Conservation (phyloP, 1,140 invertebrate species). For the Calosoma granatense region DNA sequence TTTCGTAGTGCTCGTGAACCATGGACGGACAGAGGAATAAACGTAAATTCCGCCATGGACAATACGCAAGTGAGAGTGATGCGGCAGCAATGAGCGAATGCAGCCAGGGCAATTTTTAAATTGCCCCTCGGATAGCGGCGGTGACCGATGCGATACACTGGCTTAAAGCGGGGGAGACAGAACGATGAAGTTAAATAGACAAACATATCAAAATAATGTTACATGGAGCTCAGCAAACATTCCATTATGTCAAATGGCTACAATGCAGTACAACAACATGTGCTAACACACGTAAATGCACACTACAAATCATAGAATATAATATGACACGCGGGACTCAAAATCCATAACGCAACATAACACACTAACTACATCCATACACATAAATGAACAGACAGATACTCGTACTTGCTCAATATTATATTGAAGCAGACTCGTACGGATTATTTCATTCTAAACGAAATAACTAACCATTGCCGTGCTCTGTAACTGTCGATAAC, state of each 20-base stretch:
- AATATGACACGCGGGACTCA: neutral
- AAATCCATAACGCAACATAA: too few species aligned
- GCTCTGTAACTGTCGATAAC: too few species aligned
- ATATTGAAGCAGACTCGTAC: too few species aligned
- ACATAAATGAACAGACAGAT: too few species aligned
- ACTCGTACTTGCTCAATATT: too few species aligned
- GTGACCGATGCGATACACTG: neutral
- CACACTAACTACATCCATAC: too few species aligned
- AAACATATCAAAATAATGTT: slow-evolving; percentile 9
- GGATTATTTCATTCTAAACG: too few species aligned
- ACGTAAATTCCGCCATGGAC: neutral
- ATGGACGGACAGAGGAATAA: neutral
- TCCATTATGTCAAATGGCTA: slow-evolving; percentile 1
- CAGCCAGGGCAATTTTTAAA: neutral
- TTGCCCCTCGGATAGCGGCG: neutral
- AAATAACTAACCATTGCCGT: too few species aligned
- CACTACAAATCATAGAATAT: neutral
- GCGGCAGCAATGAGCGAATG: neutral
- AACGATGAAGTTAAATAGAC: slow-evolving; percentile 7
- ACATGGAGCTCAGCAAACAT: neutral
- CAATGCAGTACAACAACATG: neutral
- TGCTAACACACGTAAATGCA: neutral
- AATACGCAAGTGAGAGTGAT: neutral
- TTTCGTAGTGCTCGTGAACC: neutral
- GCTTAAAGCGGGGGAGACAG: neutral